These are phyloP conservation scores for Arctopsyche grandis DNA, from an alignment of 1,140 invertebrate genomes.

Conservation along the genomic window DNA sequence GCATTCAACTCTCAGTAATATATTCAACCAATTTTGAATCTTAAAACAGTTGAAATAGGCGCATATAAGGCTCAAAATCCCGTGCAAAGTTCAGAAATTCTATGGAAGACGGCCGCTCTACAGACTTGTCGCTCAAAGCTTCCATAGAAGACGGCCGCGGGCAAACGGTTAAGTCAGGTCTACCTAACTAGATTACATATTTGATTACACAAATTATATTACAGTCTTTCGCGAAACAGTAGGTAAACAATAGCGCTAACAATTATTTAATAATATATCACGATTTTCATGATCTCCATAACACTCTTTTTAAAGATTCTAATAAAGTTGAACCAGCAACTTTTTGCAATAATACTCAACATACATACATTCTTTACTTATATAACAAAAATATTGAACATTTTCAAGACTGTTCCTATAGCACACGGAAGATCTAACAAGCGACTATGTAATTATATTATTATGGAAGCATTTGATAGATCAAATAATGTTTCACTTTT, in stretches of 20 bases:
- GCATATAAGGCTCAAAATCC: too few species aligned
- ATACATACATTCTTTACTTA: not conserved
- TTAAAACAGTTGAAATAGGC: too few species aligned
- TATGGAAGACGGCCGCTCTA: too few species aligned
- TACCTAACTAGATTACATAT: slow-evolving; percentile 18
- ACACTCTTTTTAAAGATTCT: not conserved
- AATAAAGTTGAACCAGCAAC: slow-evolving; percentile 36
- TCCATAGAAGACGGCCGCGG: too few species aligned
- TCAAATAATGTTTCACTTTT: slow-evolving; percentile 7
- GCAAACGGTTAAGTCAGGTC: too few species aligned
- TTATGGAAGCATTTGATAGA: slow-evolving; percentile 10
- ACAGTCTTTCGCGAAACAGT: slow-evolving; percentile 18
- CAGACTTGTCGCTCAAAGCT: too few species aligned
- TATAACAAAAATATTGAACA: slow-evolving; percentile 18
- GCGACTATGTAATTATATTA: slow-evolving; percentile 1
- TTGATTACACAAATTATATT: slow-evolving; percentile 16
- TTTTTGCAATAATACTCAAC: not conserved
- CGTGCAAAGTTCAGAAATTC: too few species aligned
- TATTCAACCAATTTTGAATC: too few species aligned
- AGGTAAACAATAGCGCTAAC: not conserved
- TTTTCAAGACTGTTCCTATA: not conserved
- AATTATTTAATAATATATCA: not conserved
- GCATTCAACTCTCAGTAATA: too few species aligned
- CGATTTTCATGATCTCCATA: not conserved
- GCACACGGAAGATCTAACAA: not conserved